phyloP scores from a whole-genome alignment of 2,113 vertebrate genomes.

The Climacteris rufus region DNA sequence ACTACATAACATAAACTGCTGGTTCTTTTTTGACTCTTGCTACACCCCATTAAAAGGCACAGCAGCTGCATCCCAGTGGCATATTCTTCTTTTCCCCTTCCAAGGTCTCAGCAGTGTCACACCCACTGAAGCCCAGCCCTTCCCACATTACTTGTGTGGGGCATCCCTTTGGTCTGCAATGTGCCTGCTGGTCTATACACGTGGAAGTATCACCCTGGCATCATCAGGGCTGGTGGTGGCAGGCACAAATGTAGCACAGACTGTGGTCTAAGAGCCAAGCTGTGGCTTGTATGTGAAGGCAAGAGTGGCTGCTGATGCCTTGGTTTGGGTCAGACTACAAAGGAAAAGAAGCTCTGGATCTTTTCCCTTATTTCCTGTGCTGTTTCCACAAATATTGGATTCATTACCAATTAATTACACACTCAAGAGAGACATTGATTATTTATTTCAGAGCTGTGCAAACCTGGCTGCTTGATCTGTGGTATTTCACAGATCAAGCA shows the following conservation, averaged over 20 bases:
- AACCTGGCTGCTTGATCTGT: neutral
- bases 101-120: neutral
- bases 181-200: accelerated
- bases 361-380: neutral
- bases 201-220: no score
- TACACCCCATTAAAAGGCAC: neutral
- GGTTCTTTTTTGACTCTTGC: neutral
- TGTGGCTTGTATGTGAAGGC: neutral
- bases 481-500: neutral
- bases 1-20: neutral
- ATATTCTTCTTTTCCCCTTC: neutral
- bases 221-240: neutral
- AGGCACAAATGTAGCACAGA: neutral
- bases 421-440: neutral
- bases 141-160: neutral
- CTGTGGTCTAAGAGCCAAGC: neutral
- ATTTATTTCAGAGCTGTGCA: neutral
- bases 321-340: neutral
- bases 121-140: neutral
- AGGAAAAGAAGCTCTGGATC: neutral
- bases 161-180: neutral
- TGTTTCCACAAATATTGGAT: neutral
- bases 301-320: neutral
- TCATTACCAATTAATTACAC: neutral
- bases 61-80: neutral